A percentile compares a stretch with the other conserved stretches of the same genome.
Evolutionary conservation across 1,140 invertebrate genomes (phyloP).

Genomic region (Caenorhabditis elegans): DNA sequence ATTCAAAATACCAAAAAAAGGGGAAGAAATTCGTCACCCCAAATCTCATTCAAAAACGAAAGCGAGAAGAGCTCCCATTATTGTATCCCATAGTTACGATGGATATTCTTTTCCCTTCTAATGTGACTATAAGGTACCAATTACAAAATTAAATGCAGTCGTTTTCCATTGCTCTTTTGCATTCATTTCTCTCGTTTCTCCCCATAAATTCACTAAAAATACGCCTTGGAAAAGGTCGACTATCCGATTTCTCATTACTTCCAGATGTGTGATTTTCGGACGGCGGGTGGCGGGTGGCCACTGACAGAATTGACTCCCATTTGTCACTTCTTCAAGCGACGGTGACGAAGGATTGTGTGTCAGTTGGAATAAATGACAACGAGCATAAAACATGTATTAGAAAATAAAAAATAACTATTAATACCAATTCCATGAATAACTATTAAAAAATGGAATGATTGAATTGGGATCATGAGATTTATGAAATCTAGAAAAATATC

Average conservation of each 20-base stretch:
- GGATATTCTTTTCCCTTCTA: neutral
- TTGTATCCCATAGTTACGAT: neutral
- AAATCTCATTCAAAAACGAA: neutral
- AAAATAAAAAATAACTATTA: neutral
- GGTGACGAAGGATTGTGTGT: neutral
- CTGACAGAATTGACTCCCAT: neutral
- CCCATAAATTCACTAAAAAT: neutral
- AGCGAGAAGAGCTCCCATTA: neutral
- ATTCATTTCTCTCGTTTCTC: neutral
- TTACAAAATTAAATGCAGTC: neutral
- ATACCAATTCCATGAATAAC: too few species aligned
- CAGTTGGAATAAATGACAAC: neutral
- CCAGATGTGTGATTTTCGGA: conserved; percentile 20
- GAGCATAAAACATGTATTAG: too few species aligned
- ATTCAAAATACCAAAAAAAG: neutral
- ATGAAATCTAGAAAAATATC: too few species aligned
- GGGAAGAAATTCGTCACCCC: neutral
- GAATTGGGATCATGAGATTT: too few species aligned
- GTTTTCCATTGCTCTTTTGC: too few species aligned
- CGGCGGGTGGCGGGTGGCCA: neutral
- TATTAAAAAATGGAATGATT: too few species aligned
- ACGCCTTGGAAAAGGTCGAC: neutral
- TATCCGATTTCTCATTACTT: conserved; percentile 15
- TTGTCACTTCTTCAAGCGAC: neutral
- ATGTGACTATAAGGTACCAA: neutral